A percentile compares a stretch with the other conserved stretches of the same genome.
phyloP scores from a whole-genome alignment of 2,888 invertebrate species.

The Pyrocoelia pectoralis region DNA sequence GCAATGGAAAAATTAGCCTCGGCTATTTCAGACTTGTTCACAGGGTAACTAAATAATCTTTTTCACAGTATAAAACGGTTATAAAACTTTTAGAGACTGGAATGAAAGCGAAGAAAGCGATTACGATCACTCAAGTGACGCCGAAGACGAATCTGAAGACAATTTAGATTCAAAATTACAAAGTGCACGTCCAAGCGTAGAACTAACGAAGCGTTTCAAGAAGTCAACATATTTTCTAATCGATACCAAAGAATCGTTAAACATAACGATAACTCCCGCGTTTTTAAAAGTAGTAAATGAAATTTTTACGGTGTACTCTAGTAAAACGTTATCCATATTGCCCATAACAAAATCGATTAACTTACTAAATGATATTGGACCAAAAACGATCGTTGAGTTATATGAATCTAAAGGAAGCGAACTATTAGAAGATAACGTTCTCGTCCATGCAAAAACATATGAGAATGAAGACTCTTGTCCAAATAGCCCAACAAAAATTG shows the following conservation, averaged over 20 bases:
- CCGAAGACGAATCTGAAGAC: constrained; percentile 55
- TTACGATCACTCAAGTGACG: constrained; percentile 65
- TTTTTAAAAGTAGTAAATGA: constrained; percentile 65
- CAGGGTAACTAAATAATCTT: constrained; percentile 63
- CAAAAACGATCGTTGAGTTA: constrained; percentile 66
- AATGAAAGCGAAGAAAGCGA: constrained; percentile 60
- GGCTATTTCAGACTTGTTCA: constrained; percentile 80
- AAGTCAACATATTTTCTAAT: constrained; percentile 73
- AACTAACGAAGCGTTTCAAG: constrained; percentile 43
- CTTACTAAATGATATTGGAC: constrained; percentile 72
- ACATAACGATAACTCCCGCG: constrained; percentile 73
- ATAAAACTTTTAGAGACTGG: constrained; percentile 54
- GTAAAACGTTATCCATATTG: constrained; percentile 56
- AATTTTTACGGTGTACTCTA: constrained; percentile 54
- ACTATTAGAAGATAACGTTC: constrained; percentile 56
- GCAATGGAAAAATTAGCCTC: constrained; percentile 74
- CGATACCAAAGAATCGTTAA: constrained; percentile 72
- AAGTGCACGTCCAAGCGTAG: constrained; percentile 25
- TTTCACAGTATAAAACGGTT: not conserved
- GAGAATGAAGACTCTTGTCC: constrained; percentile 70
- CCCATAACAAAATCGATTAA: constrained; percentile 58
- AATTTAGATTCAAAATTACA: constrained; percentile 40
- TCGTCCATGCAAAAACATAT: constrained; percentile 66
- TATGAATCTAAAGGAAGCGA: constrained; percentile 63
- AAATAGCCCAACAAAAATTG: constrained; percentile 63